Percentiles rank a stretch among this genome's conserved stretches.
phyloP scores from a whole-genome alignment of 2,113 vertebrate genomes.

The Lethenteron reissneri region DNA sequence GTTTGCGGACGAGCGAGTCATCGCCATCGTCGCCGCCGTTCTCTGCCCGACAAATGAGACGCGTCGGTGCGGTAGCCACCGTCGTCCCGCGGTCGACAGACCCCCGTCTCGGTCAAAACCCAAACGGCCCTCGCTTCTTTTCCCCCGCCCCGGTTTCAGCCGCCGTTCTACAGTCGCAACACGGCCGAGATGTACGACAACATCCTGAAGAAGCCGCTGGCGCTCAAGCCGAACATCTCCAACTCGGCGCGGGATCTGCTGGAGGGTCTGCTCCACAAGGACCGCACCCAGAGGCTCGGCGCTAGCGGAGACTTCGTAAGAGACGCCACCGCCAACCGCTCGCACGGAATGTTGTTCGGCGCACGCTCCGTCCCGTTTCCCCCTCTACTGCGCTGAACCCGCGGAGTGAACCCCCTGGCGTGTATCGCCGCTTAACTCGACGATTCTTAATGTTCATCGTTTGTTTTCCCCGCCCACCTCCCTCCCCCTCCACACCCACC shows the following conservation, averaged over 20 bases:
- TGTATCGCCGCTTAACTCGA: too few relatives aligned
- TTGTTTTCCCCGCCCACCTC: too few relatives aligned
- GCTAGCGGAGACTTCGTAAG: constrained; percentile 90
- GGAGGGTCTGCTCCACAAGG: constrained; percentile 83
- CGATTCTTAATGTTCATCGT: too few relatives aligned
- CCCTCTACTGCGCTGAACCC: too few relatives aligned
- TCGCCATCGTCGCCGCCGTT: background rate
- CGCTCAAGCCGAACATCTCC: constrained; percentile 92
- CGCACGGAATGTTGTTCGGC: too few relatives aligned
- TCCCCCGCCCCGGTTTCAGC: constrained; percentile 26
- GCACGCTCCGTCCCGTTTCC: too few relatives aligned
- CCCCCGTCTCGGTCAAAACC: background rate
- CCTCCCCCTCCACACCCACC: too few relatives aligned
- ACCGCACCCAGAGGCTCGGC: constrained; percentile 67
- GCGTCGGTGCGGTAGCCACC: background rate
- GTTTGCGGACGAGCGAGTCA: background rate
- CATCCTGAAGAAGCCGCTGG: constrained; percentile 92
- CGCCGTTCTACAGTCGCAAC: constrained; percentile 92
- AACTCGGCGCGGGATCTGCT: constrained; percentile 75
- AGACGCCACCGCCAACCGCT: too few relatives aligned
- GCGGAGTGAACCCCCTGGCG: too few relatives aligned
- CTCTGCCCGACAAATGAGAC: background rate
- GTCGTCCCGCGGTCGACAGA: background rate
- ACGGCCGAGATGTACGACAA: constrained; percentile 98
- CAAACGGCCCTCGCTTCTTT: background rate